These are phyloP conservation scores for Kryptolebias marmoratus DNA, from an alignment of 2,113 vertebrate genomes.

Conservation along the genomic window DNA sequence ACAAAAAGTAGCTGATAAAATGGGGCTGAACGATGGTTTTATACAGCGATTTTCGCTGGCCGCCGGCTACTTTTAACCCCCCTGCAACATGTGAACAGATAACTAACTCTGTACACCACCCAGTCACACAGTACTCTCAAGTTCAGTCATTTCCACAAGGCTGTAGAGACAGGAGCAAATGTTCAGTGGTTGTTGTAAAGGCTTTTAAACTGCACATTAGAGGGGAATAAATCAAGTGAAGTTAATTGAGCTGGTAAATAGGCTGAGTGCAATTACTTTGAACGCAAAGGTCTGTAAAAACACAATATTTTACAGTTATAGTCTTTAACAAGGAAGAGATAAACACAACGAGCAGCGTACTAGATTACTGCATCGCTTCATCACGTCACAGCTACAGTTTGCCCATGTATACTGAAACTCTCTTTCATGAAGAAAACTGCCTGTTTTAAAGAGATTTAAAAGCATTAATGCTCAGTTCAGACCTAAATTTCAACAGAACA, in stretches of 20 bases:
- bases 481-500: too few species aligned
- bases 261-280: constrained; percentile 4
- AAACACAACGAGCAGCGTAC: not conserved
- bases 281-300: not conserved
- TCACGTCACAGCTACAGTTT: too few species aligned
- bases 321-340: not conserved
- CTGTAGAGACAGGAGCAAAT: constrained; percentile 15
- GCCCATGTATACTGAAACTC: too few species aligned
- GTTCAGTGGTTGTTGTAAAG: constrained; percentile 28
- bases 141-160: constrained; percentile 6
- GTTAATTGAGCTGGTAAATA: constrained; percentile 8
- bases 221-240: constrained; percentile 17
- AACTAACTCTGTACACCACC: not conserved
- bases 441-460: too few species aligned
- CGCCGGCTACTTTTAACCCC: too few species aligned
- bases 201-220: constrained; percentile 26
- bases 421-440: too few species aligned
- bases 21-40: too few species aligned
- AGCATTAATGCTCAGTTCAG: too few species aligned
- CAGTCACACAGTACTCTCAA: not conserved
- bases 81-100: too few species aligned
- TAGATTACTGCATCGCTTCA: too few species aligned
- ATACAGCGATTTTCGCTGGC: too few species aligned
- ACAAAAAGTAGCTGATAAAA: too few species aligned
- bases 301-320: not conserved